Conservation (phyloP, 2,888 invertebrate species). For the Drosophila mimica region DNA sequence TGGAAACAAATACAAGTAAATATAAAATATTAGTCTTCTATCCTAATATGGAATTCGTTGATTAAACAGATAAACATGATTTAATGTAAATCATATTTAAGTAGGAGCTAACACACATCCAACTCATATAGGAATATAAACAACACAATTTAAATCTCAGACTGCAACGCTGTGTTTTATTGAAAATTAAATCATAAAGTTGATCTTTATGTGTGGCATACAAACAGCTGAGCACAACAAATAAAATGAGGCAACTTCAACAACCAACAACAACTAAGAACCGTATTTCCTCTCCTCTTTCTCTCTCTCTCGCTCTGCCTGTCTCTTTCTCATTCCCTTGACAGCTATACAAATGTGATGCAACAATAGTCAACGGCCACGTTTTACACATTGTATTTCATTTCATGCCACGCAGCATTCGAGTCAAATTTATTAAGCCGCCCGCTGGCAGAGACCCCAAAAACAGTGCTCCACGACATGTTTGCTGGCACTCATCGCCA, state of each 20-base stretch:
- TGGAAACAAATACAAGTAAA: too few species aligned
- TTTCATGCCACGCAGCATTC: constrained; percentile 57
- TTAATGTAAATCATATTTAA: background rate
- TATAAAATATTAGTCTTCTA: too few species aligned
- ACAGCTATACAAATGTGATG: constrained; percentile 58
- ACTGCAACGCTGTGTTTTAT: constrained; percentile 23
- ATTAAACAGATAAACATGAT: background rate
- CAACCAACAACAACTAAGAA: constrained; percentile 4
- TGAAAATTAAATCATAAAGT: constrained; percentile 26
- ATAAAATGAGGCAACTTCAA: constrained; percentile 24
- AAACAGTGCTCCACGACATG: constrained; percentile 37
- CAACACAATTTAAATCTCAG: constrained; percentile 6
- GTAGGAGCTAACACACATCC: background rate
- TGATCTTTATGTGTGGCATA: constrained; percentile 18
- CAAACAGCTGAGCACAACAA: constrained; percentile 31
- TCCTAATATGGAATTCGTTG: too few species aligned
- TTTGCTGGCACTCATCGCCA: constrained; percentile 24
- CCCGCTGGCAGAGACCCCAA: constrained; percentile 29
- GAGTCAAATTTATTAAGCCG: constrained; percentile 57
- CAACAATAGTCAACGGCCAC: constrained; percentile 65
- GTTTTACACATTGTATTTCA: constrained; percentile 74
- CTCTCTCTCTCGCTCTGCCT: background rate
- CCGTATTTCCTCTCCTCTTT: background rate
- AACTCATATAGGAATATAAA: background rate
- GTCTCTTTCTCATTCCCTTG: background rate